A percentile compares a stretch with the other conserved stretches of the same genome.
Conservation (phyloP, 1,140 invertebrate species). For the Drosophila nebulosa region DNA sequence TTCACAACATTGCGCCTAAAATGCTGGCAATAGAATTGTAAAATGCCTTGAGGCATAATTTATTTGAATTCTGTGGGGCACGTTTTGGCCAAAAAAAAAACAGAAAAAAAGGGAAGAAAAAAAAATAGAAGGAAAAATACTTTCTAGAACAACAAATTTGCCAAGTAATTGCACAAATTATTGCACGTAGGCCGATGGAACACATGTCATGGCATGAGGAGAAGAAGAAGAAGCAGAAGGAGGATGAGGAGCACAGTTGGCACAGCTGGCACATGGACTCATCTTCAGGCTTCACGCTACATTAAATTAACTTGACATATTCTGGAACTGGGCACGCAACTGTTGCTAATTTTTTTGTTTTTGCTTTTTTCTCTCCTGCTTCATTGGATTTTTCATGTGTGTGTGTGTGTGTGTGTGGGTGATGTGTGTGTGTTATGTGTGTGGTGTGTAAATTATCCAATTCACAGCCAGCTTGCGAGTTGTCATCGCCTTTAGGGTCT, state of each 20-base stretch:
- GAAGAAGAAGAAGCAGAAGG: conserved; percentile 23
- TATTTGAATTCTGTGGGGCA: conserved; percentile 57
- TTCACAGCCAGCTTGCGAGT: conserved; percentile 64
- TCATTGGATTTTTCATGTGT: conserved; percentile 52
- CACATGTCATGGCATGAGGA: conserved; percentile 47
- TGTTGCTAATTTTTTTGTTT: conserved; percentile 74
- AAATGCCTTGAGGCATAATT: conserved; percentile 70
- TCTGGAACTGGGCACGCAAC: conserved; percentile 44
- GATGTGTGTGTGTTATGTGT: not conserved
- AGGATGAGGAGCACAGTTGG: conserved; percentile 3
- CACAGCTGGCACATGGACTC: conserved; percentile 54
- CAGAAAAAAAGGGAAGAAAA: not conserved
- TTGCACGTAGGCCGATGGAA: conserved; percentile 68
- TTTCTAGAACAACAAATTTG: conserved; percentile 44
- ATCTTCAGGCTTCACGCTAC: conserved; percentile 58
- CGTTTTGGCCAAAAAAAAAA: conserved; percentile 10
- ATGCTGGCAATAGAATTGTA: conserved; percentile 63
- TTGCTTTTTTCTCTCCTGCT: conserved; percentile 26
- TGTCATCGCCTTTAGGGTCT: conserved; percentile 12
- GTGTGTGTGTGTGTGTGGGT: conserved; percentile 24
- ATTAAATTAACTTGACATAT: conserved; percentile 78
- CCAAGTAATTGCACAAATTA: conserved; percentile 78
- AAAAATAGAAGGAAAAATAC: conserved; percentile 2
- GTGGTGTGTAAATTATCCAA: conserved; percentile 68
- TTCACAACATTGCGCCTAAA: conserved; percentile 44